Conservation (phyloP, 2,888 invertebrate species). For the Caenorhabditis sp. region DNA sequence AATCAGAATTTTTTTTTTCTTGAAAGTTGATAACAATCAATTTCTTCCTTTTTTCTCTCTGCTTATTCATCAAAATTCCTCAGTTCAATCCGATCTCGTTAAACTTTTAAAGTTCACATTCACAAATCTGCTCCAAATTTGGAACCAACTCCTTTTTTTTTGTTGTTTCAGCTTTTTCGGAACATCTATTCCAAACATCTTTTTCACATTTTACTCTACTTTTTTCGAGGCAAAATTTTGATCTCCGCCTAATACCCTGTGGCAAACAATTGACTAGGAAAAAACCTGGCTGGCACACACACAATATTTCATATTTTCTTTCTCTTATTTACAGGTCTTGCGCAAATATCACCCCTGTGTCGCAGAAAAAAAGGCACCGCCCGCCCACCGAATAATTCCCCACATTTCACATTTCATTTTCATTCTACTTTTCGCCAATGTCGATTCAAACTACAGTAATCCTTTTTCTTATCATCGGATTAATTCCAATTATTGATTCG, state of each 20-base stretch:
- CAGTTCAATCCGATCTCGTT: too few relatives aligned
- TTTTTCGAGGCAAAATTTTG: neutral
- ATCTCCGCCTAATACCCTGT: neutral
- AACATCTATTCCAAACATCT: too few relatives aligned
- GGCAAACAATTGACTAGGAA: neutral
- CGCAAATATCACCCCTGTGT: neutral
- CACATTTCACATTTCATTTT: too few relatives aligned
- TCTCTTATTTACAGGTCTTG: neutral
- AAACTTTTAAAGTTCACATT: too few relatives aligned
- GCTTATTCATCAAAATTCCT: too few relatives aligned
- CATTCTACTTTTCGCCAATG: neutral
- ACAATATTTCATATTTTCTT: neutral
- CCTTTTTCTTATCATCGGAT: constrained; percentile 9
- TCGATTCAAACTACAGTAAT: constrained; percentile 6
- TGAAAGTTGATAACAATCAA: too few relatives aligned
- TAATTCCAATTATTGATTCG: constrained; percentile 37
- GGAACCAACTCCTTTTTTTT: neutral
- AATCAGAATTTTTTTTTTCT: too few relatives aligned
- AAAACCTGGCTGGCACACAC: neutral
- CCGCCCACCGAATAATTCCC: neutral
- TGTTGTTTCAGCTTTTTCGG: neutral
- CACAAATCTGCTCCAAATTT: too few relatives aligned
- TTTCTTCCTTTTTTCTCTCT: too few relatives aligned
- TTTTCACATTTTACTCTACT: neutral
- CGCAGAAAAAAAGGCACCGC: too few relatives aligned